Conservation (phyloP, 2,888 invertebrate genomes). For the Kuschelorhynchus macadamiae region DNA sequence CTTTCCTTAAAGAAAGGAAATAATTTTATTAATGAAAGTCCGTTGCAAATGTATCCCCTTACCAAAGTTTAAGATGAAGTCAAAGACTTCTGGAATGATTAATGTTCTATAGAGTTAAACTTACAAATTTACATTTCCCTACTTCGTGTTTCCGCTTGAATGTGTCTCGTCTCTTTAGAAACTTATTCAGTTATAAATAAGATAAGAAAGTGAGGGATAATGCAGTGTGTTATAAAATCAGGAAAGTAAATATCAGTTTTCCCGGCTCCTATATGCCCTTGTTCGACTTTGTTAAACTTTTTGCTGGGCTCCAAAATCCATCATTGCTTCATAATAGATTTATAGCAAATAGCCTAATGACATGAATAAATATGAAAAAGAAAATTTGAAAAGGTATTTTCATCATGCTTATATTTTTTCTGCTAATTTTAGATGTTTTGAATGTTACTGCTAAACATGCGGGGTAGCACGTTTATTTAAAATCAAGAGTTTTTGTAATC, state of each 20-base stretch:
- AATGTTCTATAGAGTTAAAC: constrained; percentile 43
- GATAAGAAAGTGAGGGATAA: constrained; percentile 47
- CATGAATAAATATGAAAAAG: constrained; percentile 22
- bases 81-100: constrained; percentile 43
- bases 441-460: too few species aligned
- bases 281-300: constrained; percentile 42
- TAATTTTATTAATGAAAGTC: constrained; percentile 41
- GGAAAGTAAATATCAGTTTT: constrained; percentile 44
- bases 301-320: constrained; percentile 16
- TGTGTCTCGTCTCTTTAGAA: constrained; percentile 46
- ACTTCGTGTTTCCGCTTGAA: constrained; percentile 44
- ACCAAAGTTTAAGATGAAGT: constrained; percentile 40
- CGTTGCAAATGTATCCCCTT: constrained; percentile 29
- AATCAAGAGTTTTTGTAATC: too few species aligned
- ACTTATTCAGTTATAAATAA: constrained; percentile 48
- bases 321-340: constrained; percentile 36
- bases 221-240: constrained; percentile 41
- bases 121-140: constrained; percentile 46
- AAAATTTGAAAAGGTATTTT: neutral
- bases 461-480: too few species aligned
- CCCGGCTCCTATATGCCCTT: constrained; percentile 30
- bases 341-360: constrained; percentile 37
- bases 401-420: neutral
- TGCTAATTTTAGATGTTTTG: too few species aligned
- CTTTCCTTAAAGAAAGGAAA: constrained; percentile 28